Evolutionary conservation across 2,888 invertebrate species (phyloP).

Genomic region (Luperina testacea): DNA sequence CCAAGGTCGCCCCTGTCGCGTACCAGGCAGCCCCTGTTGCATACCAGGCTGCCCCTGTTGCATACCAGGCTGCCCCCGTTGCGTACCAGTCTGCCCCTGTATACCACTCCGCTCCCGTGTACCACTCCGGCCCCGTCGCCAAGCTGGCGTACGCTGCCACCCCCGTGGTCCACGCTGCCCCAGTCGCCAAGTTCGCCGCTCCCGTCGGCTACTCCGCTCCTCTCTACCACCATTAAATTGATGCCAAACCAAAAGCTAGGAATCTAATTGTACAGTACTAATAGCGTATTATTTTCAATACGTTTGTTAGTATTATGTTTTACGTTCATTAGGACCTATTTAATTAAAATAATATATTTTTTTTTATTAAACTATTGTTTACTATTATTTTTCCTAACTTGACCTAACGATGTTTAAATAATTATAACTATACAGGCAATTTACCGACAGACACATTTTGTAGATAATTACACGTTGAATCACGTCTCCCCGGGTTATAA

Average conservation of each 20-base stretch:
- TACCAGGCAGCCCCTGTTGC: conserved; percentile 66
- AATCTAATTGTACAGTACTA: conserved; percentile 68
- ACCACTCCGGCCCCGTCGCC: conserved; percentile 64
- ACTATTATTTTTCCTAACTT: conserved; percentile 14
- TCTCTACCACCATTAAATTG: conserved; percentile 82
- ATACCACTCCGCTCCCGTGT: conserved; percentile 90
- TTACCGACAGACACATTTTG: background rate
- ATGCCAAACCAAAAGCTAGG: conserved; percentile 83
- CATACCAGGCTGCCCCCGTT: conserved; percentile 65
- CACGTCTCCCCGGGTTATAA: conserved; percentile 36
- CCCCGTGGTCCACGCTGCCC: conserved; percentile 75
- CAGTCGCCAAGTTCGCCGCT: conserved; percentile 74
- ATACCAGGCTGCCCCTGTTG: conserved; percentile 65
- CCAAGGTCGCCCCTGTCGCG: conserved; percentile 64
- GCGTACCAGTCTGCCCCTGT: conserved; percentile 68
- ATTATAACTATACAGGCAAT: background rate
- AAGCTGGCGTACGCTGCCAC: conserved; percentile 77
- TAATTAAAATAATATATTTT: conserved; percentile 69
- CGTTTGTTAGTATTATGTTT: conserved; percentile 63
- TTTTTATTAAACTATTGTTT: conserved; percentile 22
- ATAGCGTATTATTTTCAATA: conserved; percentile 71
- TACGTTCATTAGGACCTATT: conserved; percentile 69
- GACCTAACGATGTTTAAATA: background rate
- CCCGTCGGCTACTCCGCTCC: conserved; percentile 77
- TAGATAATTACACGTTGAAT: conserved; percentile 21